A percentile compares a stretch with the other conserved stretches of the same genome.
phyloP scores from a whole-genome alignment of 2,113 vertebrate species.

The Geococcyx californianus region DNA sequence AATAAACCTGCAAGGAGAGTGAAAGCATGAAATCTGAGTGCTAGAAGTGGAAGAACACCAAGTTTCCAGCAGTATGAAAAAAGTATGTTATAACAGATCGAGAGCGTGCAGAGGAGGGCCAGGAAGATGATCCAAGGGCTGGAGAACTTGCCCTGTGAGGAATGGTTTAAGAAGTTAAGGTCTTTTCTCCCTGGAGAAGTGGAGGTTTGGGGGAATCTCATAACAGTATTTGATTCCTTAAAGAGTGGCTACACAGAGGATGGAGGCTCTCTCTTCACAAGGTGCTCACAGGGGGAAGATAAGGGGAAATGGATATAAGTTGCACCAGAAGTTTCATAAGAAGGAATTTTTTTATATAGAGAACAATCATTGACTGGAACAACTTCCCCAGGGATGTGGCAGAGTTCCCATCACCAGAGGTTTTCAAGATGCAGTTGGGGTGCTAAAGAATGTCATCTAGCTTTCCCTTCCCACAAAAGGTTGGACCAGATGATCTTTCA shows the following conservation, averaged over 20 bases:
- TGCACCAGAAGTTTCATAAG: neutral
- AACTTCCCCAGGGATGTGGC: neutral
- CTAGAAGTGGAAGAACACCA: neutral
- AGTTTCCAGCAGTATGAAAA: neutral
- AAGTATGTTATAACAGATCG: neutral
- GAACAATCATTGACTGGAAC: neutral
- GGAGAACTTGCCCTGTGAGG: neutral
- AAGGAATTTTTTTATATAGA: neutral
- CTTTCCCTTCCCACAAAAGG: neutral
- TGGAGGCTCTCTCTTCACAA: neutral
- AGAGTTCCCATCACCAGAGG: neutral
- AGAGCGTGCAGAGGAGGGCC: neutral
- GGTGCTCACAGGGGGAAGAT: neutral
- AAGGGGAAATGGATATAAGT: neutral
- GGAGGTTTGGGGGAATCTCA: neutral
- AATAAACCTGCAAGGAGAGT: neutral
- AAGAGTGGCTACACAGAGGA: neutral
- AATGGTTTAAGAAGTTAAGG: neutral
- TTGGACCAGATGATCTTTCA: neutral
- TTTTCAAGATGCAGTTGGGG: neutral
- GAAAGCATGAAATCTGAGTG: neutral
- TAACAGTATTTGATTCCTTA: neutral
- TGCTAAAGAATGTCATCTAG: neutral
- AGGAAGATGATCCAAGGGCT: neutral
- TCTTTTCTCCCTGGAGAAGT: neutral